These are phyloP conservation scores for Coenobita brevimanus DNA, from an alignment of 1,140 invertebrate species.

Conservation along the genomic window DNA sequence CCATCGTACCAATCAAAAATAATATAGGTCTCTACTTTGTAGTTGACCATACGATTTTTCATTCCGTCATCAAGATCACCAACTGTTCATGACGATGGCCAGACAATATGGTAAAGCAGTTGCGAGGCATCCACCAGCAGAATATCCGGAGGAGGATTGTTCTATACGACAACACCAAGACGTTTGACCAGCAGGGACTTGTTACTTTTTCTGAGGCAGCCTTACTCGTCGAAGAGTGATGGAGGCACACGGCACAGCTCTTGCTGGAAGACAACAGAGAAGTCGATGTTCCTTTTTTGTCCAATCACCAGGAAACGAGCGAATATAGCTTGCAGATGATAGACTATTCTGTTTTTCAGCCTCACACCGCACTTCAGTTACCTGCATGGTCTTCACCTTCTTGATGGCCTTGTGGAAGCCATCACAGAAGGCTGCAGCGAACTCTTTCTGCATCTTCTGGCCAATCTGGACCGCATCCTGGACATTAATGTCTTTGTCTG, in stretches of 20 bases:
- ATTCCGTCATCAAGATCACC: neutral
- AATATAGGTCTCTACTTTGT: too few species aligned
- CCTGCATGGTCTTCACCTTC: neutral
- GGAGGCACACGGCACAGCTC: neutral
- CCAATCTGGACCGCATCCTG: too few species aligned
- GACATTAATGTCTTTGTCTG: too few species aligned
- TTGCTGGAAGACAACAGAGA: neutral
- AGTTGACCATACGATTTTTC: neutral
- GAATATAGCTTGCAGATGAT: neutral
- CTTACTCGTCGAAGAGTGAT: neutral
- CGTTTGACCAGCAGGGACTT: neutral
- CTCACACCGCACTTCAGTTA: neutral
- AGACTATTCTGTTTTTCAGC: neutral
- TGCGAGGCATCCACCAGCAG: neutral
- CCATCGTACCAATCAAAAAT: neutral
- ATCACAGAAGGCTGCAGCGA: neutral
- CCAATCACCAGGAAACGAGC: neutral
- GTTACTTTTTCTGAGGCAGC: neutral
- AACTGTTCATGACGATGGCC: neutral
- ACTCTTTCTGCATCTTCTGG: too few species aligned
- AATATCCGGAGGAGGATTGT: neutral
- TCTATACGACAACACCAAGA: neutral
- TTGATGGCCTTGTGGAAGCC: neutral
- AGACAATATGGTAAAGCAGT: neutral
- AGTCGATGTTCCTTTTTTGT: too few species aligned